phyloP scores from a whole-genome alignment of 2,888 invertebrate species.

The Schizaphis graminum region DNA sequence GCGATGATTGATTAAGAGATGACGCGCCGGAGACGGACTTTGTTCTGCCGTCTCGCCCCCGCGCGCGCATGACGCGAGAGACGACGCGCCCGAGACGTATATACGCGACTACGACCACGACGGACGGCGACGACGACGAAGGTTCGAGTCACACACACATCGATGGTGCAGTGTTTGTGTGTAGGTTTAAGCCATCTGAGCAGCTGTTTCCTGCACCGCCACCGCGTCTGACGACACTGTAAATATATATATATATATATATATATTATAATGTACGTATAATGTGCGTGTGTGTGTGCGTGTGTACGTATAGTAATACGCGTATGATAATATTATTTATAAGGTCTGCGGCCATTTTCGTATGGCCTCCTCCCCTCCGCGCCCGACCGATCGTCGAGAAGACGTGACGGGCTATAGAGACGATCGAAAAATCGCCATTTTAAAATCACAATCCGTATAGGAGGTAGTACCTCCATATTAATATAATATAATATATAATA shows the following conservation, averaged over 20 bases:
- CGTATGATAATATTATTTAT: neutral
- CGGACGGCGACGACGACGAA: neutral
- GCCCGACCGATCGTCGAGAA: neutral
- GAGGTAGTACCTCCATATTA: too few relatives aligned
- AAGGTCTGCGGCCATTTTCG: constrained; percentile 11
- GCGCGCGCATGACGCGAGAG: neutral
- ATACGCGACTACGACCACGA: neutral
- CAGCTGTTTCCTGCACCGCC: neutral
- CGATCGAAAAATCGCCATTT: constrained; percentile 13
- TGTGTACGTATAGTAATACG: too few relatives aligned
- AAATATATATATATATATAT: neutral
- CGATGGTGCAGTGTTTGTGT: neutral
- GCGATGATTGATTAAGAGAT: constrained; percentile 63
- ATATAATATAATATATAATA: too few relatives aligned
- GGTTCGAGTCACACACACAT: neutral
- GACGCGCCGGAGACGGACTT: constrained; percentile 55
- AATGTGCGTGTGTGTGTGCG: too few relatives aligned
- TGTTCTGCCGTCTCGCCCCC: constrained; percentile 45
- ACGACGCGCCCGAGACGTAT: neutral
- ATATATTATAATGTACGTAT: neutral
- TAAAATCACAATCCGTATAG: neutral
- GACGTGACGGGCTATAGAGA: neutral
- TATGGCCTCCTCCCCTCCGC: neutral
- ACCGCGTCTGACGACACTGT: neutral
- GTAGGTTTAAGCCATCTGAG: constrained; percentile 20